Conservation (phyloP, 2,888 invertebrate species). For the Parapristionchus giblindavisi region DNA sequence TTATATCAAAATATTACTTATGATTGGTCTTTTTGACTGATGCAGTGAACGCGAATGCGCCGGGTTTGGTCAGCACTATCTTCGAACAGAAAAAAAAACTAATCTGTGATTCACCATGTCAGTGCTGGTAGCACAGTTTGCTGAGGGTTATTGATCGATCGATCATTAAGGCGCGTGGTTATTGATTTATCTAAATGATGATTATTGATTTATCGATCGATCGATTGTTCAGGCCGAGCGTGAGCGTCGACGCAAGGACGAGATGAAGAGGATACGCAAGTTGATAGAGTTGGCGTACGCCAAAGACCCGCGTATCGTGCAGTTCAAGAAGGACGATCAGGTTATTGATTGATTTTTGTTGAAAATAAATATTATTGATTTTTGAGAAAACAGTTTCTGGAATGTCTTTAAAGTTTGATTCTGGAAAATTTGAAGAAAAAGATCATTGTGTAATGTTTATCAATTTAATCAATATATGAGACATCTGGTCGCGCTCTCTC, state of each 20-base stretch:
- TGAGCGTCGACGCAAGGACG: slow-evolving; percentile 93
- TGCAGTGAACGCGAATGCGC: too few species aligned
- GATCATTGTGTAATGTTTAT: not conserved
- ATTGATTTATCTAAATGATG: too few species aligned
- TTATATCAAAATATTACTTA: too few species aligned
- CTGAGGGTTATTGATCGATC: too few species aligned
- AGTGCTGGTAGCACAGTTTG: too few species aligned
- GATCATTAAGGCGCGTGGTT: too few species aligned
- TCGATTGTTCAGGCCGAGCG: slow-evolving; percentile 76
- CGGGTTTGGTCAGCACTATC: too few species aligned
- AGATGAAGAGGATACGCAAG: slow-evolving; percentile 87
- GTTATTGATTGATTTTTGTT: slow-evolving; percentile 73
- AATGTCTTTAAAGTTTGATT: not conserved
- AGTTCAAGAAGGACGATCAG: slow-evolving; percentile 92
- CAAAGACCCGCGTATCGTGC: slow-evolving; percentile 89
- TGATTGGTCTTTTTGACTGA: too few species aligned
- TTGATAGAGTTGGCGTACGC: slow-evolving; percentile 93
- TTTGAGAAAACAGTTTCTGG: not conserved
- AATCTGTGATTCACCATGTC: too few species aligned
- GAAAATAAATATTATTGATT: slow-evolving; percentile 72
- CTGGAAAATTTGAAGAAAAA: not conserved
- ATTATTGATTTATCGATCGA: not conserved
- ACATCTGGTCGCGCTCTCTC: too few species aligned
- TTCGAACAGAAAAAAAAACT: too few species aligned
- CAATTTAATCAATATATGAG: too few species aligned